phyloP scores from a whole-genome alignment of 2,113 vertebrate species.

The Anarhynchus alexandrinus region DNA sequence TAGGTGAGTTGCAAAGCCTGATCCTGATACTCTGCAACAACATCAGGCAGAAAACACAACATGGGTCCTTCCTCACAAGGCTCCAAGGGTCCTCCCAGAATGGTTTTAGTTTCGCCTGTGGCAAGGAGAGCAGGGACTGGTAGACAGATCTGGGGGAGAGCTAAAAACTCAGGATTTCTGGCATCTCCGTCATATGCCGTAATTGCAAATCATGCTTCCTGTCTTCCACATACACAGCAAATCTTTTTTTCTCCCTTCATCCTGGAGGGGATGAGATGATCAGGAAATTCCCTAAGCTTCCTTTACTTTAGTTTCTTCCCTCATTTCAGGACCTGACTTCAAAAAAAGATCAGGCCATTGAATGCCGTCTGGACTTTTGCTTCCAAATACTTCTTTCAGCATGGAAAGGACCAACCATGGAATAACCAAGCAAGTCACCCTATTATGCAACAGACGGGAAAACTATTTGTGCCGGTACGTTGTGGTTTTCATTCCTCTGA shows the following conservation, averaged over 20 bases:
- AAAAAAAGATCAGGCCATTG: background rate
- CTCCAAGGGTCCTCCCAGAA: background rate
- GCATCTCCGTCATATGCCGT: background rate
- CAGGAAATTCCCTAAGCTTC: background rate
- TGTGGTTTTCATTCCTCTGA: constrained; percentile 33
- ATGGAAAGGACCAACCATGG: background rate
- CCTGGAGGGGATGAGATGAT: background rate
- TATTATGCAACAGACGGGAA: constrained; percentile 9
- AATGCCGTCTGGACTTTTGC: background rate
- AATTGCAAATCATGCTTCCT: background rate
- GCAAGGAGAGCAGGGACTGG: background rate
- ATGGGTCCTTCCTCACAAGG: background rate
- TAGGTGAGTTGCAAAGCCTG: background rate
- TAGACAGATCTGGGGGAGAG: background rate
- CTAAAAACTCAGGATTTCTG: background rate
- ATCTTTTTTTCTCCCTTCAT: background rate
- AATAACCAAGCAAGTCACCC: background rate
- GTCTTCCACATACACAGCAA: background rate
- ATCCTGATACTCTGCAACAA: background rate
- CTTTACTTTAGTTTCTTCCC: background rate
- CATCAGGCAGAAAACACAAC: background rate
- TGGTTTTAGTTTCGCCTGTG: background rate
- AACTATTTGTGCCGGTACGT: background rate
- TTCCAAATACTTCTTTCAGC: background rate
- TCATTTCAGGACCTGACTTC: background rate